These are phyloP conservation scores for Heliangelus exortis DNA, from an alignment of 2,797 vertebrate species.

Conservation along the genomic window DNA sequence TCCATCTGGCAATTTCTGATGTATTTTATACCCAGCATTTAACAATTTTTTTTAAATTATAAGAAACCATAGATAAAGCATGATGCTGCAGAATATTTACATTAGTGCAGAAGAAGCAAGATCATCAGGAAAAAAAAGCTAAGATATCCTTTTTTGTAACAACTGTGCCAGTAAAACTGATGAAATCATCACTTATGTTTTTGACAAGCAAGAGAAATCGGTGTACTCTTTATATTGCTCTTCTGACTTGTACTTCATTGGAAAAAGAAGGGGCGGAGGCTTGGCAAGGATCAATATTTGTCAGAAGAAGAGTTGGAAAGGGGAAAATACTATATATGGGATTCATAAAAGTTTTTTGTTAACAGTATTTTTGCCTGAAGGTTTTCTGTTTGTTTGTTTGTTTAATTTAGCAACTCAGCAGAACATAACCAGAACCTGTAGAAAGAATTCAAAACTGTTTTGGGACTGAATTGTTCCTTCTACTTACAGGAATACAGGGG, in stretches of 20 bases:
- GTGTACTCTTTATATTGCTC: background rate
- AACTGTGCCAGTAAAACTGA: conserved; percentile 13
- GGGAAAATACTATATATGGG: background rate
- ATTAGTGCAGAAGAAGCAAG: background rate
- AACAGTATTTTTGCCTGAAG: background rate
- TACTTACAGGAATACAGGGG: background rate
- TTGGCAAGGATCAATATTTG: background rate
- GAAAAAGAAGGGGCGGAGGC: background rate
- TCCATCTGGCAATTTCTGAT: background rate
- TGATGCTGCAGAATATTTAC: background rate
- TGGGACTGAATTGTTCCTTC: background rate
- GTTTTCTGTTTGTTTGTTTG: background rate
- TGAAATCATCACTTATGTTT: conserved; percentile 48
- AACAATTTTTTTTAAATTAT: background rate
- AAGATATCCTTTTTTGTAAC: background rate
- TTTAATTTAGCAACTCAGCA: background rate
- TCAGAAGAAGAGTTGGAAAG: background rate
- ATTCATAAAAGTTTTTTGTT: background rate
- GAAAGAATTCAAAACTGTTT: background rate
- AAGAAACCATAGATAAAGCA: background rate
- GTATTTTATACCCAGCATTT: background rate
- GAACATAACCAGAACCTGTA: background rate
- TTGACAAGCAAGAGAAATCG: conserved; percentile 4
- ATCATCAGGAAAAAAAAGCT: conserved; percentile 39
- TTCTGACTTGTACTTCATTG: background rate